These are phyloP conservation scores for Pachyrhynchus sulphureomaculatus DNA, from an alignment of 1,140 invertebrate genomes.

Conservation along the genomic window DNA sequence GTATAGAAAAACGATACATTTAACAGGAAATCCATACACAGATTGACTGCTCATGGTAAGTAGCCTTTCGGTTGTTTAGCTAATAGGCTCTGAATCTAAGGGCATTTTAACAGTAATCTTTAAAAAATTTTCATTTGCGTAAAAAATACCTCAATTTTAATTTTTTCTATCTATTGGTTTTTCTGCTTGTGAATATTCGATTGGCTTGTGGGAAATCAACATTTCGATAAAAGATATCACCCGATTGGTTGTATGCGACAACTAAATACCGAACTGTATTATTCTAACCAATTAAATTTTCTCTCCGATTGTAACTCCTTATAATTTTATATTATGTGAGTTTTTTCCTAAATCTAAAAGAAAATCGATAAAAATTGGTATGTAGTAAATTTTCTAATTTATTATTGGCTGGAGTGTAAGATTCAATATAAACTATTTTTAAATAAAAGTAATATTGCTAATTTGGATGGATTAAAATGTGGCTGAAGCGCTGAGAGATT, in stretches of 20 bases:
- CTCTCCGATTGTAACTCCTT: conserved; percentile 40
- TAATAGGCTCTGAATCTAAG: background rate
- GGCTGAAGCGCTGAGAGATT: conserved; percentile 43
- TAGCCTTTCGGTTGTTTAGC: conserved; percentile 30
- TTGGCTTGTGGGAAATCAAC: conserved; percentile 61
- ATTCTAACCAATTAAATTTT: conserved; percentile 55
- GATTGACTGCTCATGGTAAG: conserved; percentile 47
- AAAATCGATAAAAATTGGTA: no score
- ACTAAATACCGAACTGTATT: conserved; percentile 50
- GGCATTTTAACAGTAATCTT: background rate
- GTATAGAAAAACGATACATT: conserved; percentile 24
- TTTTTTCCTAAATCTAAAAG: no score
- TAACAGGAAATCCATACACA: conserved; percentile 32
- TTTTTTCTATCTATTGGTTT: background rate
- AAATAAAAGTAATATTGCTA: conserved; percentile 39
- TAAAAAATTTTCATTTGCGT: background rate
- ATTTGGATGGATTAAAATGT: conserved; percentile 35
- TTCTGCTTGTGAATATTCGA: conserved; percentile 52
- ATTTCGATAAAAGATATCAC: conserved; percentile 61
- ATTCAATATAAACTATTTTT: conserved; percentile 25
- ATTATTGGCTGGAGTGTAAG: background rate
- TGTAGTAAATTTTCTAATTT: no score
- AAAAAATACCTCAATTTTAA: background rate
- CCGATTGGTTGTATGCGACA: conserved; percentile 62
- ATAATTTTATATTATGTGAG: background rate